Conservation (phyloP, 2,113 vertebrate species). For the Sakesphorus luctuosus region DNA sequence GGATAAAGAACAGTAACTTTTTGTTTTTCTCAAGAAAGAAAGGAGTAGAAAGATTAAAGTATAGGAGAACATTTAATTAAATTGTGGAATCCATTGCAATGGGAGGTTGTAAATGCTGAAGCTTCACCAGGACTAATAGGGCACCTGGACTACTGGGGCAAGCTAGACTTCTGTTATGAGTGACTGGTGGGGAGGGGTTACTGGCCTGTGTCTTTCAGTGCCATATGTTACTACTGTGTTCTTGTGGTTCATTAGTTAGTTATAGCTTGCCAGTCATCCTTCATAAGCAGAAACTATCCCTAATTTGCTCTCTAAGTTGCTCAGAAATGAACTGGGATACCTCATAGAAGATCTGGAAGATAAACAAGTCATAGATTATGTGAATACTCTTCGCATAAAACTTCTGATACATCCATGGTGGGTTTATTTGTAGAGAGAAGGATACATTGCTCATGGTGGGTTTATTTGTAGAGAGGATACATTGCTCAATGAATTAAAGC, state of each 20-base stretch:
- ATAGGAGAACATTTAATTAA: background rate
- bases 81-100: background rate
- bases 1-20: background rate
- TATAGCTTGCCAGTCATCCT: background rate
- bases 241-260: background rate
- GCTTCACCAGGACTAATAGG: background rate
- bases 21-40: background rate
- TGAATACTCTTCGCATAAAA: background rate
- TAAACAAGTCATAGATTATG: background rate
- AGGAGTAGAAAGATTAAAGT: background rate
- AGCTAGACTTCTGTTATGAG: background rate
- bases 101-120: background rate
- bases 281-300: background rate
- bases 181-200: background rate
- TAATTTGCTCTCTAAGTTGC: background rate
- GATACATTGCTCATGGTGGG: background rate
- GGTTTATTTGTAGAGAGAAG: background rate
- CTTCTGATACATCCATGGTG: background rate
- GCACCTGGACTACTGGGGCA: background rate
- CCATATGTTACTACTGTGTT: background rate
- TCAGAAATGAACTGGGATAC: background rate
- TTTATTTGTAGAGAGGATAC: background rate
- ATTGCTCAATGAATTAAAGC: background rate
- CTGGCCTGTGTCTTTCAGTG: background rate
- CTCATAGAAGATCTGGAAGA: background rate